Conservation (phyloP, 1,140 invertebrate genomes). For the Scaptomyza hsui region DNA sequence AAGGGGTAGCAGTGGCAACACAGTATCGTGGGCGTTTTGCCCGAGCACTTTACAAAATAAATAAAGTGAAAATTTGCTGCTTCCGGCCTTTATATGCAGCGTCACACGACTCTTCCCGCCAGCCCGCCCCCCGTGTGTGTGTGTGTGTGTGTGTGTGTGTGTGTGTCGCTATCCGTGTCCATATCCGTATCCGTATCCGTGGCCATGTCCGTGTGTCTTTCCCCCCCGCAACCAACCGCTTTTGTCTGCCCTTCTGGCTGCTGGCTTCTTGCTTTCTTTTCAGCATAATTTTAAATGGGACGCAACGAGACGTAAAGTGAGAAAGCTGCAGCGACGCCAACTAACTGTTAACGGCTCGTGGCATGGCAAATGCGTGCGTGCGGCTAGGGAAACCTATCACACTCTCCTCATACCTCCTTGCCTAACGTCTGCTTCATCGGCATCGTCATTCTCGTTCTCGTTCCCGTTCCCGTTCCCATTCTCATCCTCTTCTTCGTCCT, state of each 20-base stretch:
- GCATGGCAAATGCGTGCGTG: conserved; percentile 48
- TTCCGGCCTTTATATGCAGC: conserved; percentile 65
- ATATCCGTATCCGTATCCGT: conserved; percentile 62
- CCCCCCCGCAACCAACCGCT: neutral
- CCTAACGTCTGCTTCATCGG: neutral
- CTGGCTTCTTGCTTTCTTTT: conserved; percentile 40
- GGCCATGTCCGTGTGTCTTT: conserved; percentile 60
- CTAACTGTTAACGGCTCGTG: conserved; percentile 73
- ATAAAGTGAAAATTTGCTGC: conserved; percentile 81
- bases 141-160: conserved; percentile 16
- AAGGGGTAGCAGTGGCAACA: neutral
- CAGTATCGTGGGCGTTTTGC: conserved; percentile 16
- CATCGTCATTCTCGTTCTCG: conserved; percentile 8
- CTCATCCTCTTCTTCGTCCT: neutral
- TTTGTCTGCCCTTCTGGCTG: conserved; percentile 7
- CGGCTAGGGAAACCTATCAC: conserved; percentile 23
- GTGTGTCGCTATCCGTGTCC: conserved; percentile 39
- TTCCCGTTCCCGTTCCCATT: neutral
- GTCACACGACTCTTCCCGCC: conserved; percentile 16
- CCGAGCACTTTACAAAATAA: conserved; percentile 76
- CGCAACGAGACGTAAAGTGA: conserved; percentile 79
- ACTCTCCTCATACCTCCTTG: neutral
- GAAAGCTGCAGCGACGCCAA: conserved; percentile 63
- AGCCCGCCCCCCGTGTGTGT: neutral
- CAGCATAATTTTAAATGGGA: conserved; percentile 81